A percentile compares a stretch with the other conserved stretches of the same genome.
Evolutionary conservation across 2,113 vertebrate species (phyloP).

Genomic region (human): GRCh38 chr6:118232001-118232500

Average conservation of each 20-base stretch:
- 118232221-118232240: neutral
- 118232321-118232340: too few species aligned
- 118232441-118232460: too few species aligned
- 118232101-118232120: conserved; percentile 7
- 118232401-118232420: too few species aligned
- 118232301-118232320: too few species aligned
- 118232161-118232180: neutral
- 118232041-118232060: conserved; percentile 17
- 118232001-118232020: neutral
- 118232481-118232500: too few species aligned
- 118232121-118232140: neutral
- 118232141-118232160: neutral
- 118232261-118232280: neutral
- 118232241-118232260: neutral
- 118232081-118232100: neutral
- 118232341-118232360: too few species aligned
- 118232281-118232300: too few species aligned
- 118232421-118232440: too few species aligned
- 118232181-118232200: neutral
- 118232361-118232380: too few species aligned
- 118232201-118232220: neutral
- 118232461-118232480: too few species aligned
- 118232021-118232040: conserved; percentile 20
- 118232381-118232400: too few species aligned
- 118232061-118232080: neutral